Conservation (phyloP, 2,113 vertebrate genomes). For the Erinaceus europaeus region DNA sequence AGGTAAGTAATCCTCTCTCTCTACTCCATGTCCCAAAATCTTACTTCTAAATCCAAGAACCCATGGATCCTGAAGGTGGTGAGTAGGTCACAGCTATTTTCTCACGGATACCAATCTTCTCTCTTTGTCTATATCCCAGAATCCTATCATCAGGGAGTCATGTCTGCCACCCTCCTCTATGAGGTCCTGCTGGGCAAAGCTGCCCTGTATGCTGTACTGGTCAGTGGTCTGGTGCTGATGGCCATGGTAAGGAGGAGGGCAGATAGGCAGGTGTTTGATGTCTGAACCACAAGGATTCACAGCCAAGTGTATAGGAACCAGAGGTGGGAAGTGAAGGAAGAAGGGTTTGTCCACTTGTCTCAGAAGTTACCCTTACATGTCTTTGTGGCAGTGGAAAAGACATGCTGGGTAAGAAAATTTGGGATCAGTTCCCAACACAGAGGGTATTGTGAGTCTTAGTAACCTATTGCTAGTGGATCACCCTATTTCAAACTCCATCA, state of each 20-base stretch:
- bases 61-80: rapidly evolving
- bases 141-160: constrained; percentile 69
- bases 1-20: background rate
- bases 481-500: no score
- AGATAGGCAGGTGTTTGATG: background rate
- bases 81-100: background rate
- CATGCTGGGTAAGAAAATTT: background rate
- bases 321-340: background rate
- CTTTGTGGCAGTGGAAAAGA: no score
- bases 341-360: rapidly evolving
- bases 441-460: background rate
- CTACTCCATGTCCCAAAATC: background rate
- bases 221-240: constrained; percentile 68
- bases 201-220: constrained; percentile 78
- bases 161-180: constrained; percentile 81
- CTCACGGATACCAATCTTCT: background rate
- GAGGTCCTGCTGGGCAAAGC: constrained; percentile 80
- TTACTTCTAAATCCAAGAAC: background rate
- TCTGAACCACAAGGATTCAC: background rate
- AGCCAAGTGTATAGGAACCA: background rate
- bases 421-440: background rate
- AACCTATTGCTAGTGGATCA: background rate
- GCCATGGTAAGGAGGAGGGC: constrained; percentile 55
- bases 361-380: background rate
- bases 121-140: constrained; percentile 49